Base-by-base conservation (phyloP, 2,113 vertebrate genomes). In the Myotis yumanensis region DNA sequence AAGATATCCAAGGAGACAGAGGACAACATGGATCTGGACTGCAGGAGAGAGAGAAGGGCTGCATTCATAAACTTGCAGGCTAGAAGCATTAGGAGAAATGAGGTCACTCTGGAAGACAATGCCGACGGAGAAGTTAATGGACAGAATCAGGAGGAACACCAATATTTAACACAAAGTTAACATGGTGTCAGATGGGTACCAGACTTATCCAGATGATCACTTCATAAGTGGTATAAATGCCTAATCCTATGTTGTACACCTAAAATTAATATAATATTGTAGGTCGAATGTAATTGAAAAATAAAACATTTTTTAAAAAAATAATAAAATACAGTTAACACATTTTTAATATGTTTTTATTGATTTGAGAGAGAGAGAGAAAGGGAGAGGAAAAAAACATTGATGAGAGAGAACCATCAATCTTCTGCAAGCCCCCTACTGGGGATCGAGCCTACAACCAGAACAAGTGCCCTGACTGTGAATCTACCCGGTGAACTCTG, bases 1-100 rank as follows among this genome's bases (percentile, higher is more conserved):
- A 86, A 77, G 62, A 89, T 46, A 90, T 23, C 23, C 76, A 93
- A 84, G 66, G 59, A 93, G 35, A 20, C 72, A 81, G 43, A 95
- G 12, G 35, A 16, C n/a, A 75, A 90, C 5, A 1, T 2, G 18
- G 18, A 35, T 59, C 64, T 80, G 30, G 30, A 93, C 37, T 30
- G 84, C 51, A 91, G 51, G 12, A 80, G 17, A 94, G 40, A 84
- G 22, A 71, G 57, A 25, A 93, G 12, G 37, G 30, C 40, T 77
- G 1, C 62, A 80, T 64, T 95, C 69, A 69, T 20, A 73, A 87
- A 86, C 43, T 4, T 83, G 64, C 46, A 72, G 46, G 37, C 9
- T 54, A 17, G 43, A 73, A 72, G 30, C 10, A 91, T 23, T 0
- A 59, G 22, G 15, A n/a, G 43, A 82, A 81, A 93, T 48, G 66